These are phyloP conservation scores for Patagioenas fasciata DNA, from an alignment of 2,113 vertebrate species.

Conservation along the genomic window DNA sequence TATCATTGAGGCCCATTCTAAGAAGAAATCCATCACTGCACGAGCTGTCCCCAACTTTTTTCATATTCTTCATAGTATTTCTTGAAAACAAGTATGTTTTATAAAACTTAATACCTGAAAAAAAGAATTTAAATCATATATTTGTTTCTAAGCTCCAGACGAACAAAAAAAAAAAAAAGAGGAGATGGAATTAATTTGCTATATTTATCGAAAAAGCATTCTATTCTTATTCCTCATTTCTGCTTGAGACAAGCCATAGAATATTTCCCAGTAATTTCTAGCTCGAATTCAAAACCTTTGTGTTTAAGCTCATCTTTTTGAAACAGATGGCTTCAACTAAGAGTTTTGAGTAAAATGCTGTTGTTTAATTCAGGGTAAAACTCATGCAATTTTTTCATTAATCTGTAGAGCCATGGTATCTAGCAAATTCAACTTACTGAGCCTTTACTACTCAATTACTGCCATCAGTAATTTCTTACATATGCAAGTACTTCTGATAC, in stretches of 20 bases:
- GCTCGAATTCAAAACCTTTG: background rate
- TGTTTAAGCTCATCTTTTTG: background rate
- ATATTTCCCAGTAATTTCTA: background rate
- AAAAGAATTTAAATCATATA: slow-evolving; percentile 1
- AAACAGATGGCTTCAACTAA: background rate
- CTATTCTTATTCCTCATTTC: background rate
- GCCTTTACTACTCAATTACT: background rate
- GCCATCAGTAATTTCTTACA: background rate
- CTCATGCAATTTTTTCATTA: background rate
- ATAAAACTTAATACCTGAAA: slow-evolving; percentile 43
- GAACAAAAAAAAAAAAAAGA: background rate
- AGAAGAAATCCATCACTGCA: slow-evolving; percentile 80
- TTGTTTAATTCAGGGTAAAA: background rate
- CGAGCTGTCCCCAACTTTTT: slow-evolving; percentile 9
- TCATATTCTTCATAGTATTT: slow-evolving; percentile 59
- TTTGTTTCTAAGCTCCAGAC: background rate
- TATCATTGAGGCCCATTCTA: slow-evolving; percentile 95
- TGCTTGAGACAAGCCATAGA: background rate
- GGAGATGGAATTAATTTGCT: background rate
- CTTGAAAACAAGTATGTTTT: background rate
- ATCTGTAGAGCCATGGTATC: background rate
- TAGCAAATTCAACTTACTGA: background rate
- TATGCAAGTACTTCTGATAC: rapidly evolving
- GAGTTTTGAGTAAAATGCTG: background rate
- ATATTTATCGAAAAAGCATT: background rate